These are phyloP conservation scores for Melitaea athalia DNA, from an alignment of 2,888 invertebrate genomes.

Conservation along the genomic window DNA sequence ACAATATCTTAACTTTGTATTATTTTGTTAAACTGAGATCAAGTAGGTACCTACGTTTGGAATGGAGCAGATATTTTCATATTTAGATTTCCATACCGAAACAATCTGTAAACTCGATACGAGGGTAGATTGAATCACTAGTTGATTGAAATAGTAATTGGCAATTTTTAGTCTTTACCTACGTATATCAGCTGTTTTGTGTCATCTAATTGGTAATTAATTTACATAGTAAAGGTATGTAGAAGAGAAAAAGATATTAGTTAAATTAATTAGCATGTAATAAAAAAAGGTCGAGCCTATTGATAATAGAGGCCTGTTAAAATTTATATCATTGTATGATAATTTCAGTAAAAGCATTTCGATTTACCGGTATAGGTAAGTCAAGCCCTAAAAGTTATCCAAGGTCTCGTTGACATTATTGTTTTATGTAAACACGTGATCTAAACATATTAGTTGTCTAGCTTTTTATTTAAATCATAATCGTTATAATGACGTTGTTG, in stretches of 20 bases:
- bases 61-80: background rate
- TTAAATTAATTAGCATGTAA: too few species aligned
- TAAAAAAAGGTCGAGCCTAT: too few species aligned
- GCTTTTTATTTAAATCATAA: background rate
- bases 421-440: background rate
- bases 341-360: too few species aligned
- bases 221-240: background rate
- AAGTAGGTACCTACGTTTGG: background rate
- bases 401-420: background rate
- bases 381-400: background rate
- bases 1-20: background rate
- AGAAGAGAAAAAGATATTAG: too few species aligned
- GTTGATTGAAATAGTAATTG: slow-evolving; percentile 38
- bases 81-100: slow-evolving; percentile 11
- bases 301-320: too few species aligned
- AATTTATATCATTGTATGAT: too few species aligned
- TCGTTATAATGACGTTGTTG: background rate
- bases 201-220: background rate
- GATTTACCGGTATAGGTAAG: background rate
- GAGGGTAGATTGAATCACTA: slow-evolving; percentile 20
- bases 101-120: slow-evolving; percentile 22
- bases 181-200: slow-evolving; percentile 26
- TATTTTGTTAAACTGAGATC: background rate
- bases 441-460: background rate
- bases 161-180: slow-evolving; percentile 26